A percentile compares a stretch with the other conserved stretches of the same genome.
Conservation (phyloP, 2,113 vertebrate genomes). For the Macroglossus sobrinus region DNA sequence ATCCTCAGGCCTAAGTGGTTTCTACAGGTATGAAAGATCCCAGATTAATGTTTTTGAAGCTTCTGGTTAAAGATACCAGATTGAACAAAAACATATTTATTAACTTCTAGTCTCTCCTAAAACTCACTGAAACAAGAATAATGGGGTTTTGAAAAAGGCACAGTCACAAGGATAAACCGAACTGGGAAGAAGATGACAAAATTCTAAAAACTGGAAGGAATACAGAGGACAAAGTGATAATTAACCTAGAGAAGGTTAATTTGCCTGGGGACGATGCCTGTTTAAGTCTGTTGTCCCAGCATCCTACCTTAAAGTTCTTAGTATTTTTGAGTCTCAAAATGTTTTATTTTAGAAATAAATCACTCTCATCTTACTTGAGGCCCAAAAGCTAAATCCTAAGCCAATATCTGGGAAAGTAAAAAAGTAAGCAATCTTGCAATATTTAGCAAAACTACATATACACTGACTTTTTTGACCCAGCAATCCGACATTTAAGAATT, state of each 20-base stretch:
- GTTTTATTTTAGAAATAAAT: not conserved
- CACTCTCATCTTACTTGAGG: not conserved
- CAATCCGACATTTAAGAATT: not conserved
- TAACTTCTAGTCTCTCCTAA: not conserved
- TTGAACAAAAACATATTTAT: not conserved
- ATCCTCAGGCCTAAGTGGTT: not conserved
- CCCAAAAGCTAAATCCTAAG: not conserved
- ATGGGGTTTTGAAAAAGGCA: not conserved
- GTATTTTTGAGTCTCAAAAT: not conserved
- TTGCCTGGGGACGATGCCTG: not conserved
- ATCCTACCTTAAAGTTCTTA: not conserved
- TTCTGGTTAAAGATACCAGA: not conserved
- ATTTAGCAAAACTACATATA: not conserved
- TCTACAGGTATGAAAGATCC: not conserved
- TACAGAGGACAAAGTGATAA: not conserved
- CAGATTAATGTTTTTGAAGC: not conserved
- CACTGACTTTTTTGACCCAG: not conserved
- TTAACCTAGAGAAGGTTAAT: not conserved
- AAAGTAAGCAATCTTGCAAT: not conserved
- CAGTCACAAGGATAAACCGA: not conserved
- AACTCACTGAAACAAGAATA: not conserved
- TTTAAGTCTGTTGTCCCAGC: not conserved
- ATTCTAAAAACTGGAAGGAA: not conserved
- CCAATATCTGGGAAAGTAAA: not conserved
- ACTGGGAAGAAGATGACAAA: not conserved